Percentiles rank a stretch among this genome's conserved stretches.
These are phyloP conservation scores for Euzophera pinguis DNA, from an alignment of 2,888 invertebrate species.

Conservation along the genomic window DNA sequence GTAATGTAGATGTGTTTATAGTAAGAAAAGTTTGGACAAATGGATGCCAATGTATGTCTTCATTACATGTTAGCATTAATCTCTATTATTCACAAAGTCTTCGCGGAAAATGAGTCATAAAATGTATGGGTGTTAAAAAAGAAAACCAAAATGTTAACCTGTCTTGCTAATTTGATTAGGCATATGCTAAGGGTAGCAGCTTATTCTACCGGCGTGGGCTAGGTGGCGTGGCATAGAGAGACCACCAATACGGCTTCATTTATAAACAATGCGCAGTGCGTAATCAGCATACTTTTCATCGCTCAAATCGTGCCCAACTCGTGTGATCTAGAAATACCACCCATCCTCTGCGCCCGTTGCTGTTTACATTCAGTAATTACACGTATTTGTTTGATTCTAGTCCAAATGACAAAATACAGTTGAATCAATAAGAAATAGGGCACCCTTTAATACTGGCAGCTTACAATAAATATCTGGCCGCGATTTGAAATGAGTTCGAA, in stretches of 20 bases:
- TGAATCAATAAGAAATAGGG: not conserved
- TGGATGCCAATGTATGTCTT: not conserved
- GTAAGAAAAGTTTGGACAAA: not conserved
- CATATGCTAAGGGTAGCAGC: not conserved
- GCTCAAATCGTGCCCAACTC: constrained; percentile 15
- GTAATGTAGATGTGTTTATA: constrained; percentile 1
- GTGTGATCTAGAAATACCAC: constrained; percentile 6
- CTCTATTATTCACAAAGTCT: too few relatives aligned
- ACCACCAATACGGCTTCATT: constrained; percentile 62
- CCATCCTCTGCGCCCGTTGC: not conserved
- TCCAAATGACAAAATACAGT: not conserved
- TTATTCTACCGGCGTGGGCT: constrained; percentile 31
- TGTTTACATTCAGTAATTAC: constrained; percentile 1
- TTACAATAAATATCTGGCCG: not conserved
- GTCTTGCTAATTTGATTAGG: too few relatives aligned
- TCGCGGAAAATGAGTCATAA: too few relatives aligned
- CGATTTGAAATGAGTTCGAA: not conserved
- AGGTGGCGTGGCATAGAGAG: constrained; percentile 26
- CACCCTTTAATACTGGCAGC: not conserved
- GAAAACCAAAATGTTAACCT: not conserved
- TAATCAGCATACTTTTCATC: constrained; percentile 36
- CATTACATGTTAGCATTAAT: too few relatives aligned
- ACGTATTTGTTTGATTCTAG: constrained; percentile 2
- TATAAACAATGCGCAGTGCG: constrained; percentile 40
- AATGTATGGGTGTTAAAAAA: not conserved